Base-by-base conservation (phyloP, 1,140 invertebrate genomes). In the Philopotamus ludificatus region DNA sequence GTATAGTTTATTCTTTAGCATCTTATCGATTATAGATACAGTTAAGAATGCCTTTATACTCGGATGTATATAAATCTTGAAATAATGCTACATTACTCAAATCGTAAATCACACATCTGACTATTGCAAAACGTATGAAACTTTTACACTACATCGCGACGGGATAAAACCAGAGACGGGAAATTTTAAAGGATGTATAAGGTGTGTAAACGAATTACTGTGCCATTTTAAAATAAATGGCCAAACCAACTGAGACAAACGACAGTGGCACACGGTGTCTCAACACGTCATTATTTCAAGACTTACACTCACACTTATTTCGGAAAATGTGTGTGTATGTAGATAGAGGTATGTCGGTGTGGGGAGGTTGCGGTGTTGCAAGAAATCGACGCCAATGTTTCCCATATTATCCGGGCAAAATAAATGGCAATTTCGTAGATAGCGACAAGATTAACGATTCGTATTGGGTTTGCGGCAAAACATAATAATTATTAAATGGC, bases 181-280 rank as follows among this genome's bases (percentile, higher is more conserved):
- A 12, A 34, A 12, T 34, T 34, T 34, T 34, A 7, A 34, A 34
- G 12, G 28, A 34, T 34, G 12, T 34, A 34, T 34, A 47, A 20
- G 44, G 10, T 7, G 15, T 47, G 18, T 47, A 47, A 47, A 47
- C 44, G 44, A 47, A 47, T 47, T 47, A 47, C 18, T 3, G 44
- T 15, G 44, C 44, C 44, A 47, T 47, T 47, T 47, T 47, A 47
- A 47, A 47, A 47, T 20, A 47, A 47, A 47, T 20, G 44, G 18
- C 44, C 15, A 8, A 16, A 4, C 4, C 44, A 3, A 7, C 4
- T 4, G 15, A 47, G 44, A 47, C 44, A 47, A 47, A 47, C 44
- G 44, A 47, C 44, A 16, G 18, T 20, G 4, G 44, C 44, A 20
- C 18, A 12, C 10, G 7, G 15, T 47, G 15, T 47, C 12, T 34